These are phyloP conservation scores for Plebejus anna DNA, from an alignment of 2,888 invertebrate species.

Conservation along the genomic window DNA sequence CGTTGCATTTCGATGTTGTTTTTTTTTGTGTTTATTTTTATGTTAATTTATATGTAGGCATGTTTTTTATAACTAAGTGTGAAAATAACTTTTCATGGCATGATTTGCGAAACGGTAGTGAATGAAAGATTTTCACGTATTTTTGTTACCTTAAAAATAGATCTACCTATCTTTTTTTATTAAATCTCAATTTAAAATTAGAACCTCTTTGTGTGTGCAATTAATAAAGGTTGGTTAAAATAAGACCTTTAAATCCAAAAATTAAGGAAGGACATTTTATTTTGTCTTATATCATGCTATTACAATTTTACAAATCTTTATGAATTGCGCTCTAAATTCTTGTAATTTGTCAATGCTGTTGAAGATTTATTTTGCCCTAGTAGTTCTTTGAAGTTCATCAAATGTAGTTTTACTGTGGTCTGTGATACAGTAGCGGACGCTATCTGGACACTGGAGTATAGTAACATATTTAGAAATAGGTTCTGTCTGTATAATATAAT, in stretches of 20 bases:
- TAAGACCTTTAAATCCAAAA: no score
- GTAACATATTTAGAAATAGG: no score
- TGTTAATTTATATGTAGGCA: slow-evolving; percentile 11
- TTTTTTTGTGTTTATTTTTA: background rate
- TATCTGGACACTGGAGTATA: background rate
- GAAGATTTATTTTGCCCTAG: slow-evolving; percentile 1
- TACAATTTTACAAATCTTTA: background rate
- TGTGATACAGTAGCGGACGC: background rate
- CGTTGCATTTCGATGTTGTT: slow-evolving; percentile 22
- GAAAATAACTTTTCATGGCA: slow-evolving; percentile 29
- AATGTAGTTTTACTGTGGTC: background rate
- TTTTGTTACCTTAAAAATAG: background rate
- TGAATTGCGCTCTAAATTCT: background rate
- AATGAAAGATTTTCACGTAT: background rate
- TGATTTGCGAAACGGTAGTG: background rate
- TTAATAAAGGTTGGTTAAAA: background rate
- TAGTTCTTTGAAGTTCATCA: background rate
- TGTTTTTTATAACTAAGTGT: slow-evolving; percentile 9
- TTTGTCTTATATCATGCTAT: background rate
- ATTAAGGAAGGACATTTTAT: background rate
- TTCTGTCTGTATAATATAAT: no score
- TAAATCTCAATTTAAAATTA: background rate
- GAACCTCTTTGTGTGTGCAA: background rate
- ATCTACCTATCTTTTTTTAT: background rate
- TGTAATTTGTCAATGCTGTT: background rate